Base-by-base conservation (phyloP, 1,140 invertebrate species). In the Zophobas morio region DNA sequence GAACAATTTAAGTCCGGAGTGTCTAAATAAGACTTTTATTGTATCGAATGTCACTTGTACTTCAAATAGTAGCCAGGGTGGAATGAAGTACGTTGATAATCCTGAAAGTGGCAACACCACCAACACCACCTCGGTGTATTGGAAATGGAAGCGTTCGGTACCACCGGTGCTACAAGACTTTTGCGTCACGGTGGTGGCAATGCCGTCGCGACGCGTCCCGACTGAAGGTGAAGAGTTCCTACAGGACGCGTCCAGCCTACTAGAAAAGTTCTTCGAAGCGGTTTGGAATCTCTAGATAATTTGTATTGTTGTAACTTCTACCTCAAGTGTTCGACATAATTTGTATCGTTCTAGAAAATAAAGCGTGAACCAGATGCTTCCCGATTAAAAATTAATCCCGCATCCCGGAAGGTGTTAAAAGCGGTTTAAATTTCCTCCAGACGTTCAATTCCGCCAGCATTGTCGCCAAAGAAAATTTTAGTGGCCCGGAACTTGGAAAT, bases 181-280 rank as follows among this genome's bases (percentile, higher is more conserved):
- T 35, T 79, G 78, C 49, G 75, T 79, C 49, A 76, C 72, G 8
- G 40, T 79, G 32, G 34, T 79, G 35, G 78, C 78, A 49, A 39
- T 57, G 53, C 78, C 78, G 6, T 70, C 66, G 6, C 42, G 42
- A 42, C 57, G 73, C 36, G 1, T 1, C 20, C 40, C 36, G 63
- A 77, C 78, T 6, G 47, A 77, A 77, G 78, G 78, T 32, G 78
- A 79, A 51, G 35, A 77, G 53, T 32, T 72, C 1, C 71, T 79
- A 34, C 33, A 77, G 4, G 39, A 57, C 1, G 57, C 60, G 2
- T 74, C 42, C 1, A 74, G 49, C 34, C 4, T 76, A n/a, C n/a
- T 77, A 3, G 32, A 56, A 46, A 79, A 75, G 5, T 79, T 77
- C 33, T 34, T 79, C 39, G 63, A 57, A 51, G 63, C 56, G 39